Percentiles rank a stretch among this genome's conserved stretches.
Conservation (phyloP, 2,888 invertebrate genomes). For the Diachrysia chrysitis region DNA sequence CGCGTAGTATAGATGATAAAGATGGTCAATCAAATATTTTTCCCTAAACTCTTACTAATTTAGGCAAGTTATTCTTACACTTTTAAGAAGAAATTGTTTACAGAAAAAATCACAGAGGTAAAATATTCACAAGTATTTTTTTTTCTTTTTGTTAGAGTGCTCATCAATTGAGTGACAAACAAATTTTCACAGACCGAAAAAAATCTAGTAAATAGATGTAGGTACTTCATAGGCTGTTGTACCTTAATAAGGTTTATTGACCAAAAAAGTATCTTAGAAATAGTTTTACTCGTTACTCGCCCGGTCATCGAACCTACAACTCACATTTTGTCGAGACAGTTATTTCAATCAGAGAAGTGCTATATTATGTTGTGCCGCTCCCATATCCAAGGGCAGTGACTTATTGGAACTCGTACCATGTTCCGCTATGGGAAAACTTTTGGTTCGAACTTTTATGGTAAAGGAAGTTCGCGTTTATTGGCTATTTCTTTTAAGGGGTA, state of each 20-base stretch:
- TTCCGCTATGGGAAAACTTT: conserved; percentile 26
- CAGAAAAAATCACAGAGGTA: too few species aligned
- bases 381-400: conserved; percentile 26
- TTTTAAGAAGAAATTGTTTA: too few species aligned
- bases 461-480: conserved; percentile 30
- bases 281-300: background rate
- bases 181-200: background rate
- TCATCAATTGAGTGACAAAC: too few species aligned
- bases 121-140: too few species aligned
- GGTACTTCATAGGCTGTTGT: too few species aligned
- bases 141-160: too few species aligned
- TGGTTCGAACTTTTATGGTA: conserved; percentile 33
- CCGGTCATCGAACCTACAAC: conserved; percentile 39
- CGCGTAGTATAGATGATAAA: too few species aligned
- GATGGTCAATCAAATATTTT: too few species aligned
- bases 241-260: background rate
- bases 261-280: conserved; percentile 8
- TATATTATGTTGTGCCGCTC: conserved; percentile 48
- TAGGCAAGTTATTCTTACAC: too few species aligned
- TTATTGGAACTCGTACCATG: conserved; percentile 37
- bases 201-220: too few species aligned
- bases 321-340: conserved; percentile 21
- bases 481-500: conserved; percentile 11
- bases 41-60: too few species aligned
- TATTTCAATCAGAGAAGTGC: conserved; percentile 54